Base-by-base conservation (phyloP, 2,797 vertebrate species). In the Phalanger gymnotis region DNA sequence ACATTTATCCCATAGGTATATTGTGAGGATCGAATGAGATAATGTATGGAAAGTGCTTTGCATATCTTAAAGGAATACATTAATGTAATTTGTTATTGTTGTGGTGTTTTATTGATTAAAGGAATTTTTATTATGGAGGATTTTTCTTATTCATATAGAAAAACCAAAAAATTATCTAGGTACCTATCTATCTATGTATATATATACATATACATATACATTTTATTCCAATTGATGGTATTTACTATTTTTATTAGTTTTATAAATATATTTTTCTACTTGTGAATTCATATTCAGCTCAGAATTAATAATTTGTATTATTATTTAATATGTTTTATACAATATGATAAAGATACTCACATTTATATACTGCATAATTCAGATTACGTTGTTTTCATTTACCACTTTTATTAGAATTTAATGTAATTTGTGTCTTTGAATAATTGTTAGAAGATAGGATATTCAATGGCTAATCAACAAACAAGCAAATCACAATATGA, bases 81-180 rank as follows among this genome's bases (percentile, higher is more conserved):
- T 16, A 25, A 25, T 81, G n/a, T 47, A 40, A 25, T 81, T 25
- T 10, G 4, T 16, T n/a, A 14, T 47, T 81, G 1, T 81, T 47
- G 87, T 91, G 91, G 61, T 94, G 13, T 30, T 92, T 96, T 53
- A 3, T 89, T 94, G 0, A 53, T 89, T 95, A 51, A 34, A 95
- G 25, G 94, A 58, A 19, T 47, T 40, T 13, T 94, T 12, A 10
- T 92, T 28, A 91, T 54, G 54, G 34, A 95, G 90, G 1, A 0
- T 93, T 96, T 28, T 13, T 93, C 5, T 92, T 40, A 92, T 94
- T 53, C 92, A 56, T 90, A 58, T 92, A 2, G 27, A 73, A 96
- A 87, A 92, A 40, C 27, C 94, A 61, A 93, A 19, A 92, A 93
- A 90, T n/a, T 94, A 89, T 91, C 13, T 14, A 54, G 96, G 93